Conservation (phyloP, 1,140 invertebrate species). For the Papilio glaucus region DNA sequence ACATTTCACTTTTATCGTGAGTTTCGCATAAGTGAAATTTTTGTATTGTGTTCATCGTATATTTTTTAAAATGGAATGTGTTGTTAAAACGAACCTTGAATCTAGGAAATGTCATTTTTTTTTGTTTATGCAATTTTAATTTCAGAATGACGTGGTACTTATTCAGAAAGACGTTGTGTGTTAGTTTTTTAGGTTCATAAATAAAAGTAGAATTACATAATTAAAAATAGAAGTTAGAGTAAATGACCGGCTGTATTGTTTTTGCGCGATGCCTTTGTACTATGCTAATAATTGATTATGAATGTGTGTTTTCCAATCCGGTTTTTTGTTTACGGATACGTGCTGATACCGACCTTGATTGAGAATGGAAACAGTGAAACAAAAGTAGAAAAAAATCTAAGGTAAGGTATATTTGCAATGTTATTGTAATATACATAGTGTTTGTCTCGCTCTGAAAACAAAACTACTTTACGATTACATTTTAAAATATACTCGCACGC, state of each 20-base stretch:
- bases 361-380: slow-evolving; percentile 54
- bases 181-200: slow-evolving; percentile 48
- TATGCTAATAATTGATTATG: slow-evolving; percentile 62
- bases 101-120: slow-evolving; percentile 52
- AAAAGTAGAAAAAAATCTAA: slow-evolving; percentile 38
- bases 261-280: slow-evolving; percentile 36
- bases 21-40: slow-evolving; percentile 43
- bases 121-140: slow-evolving; percentile 56
- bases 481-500: no score
- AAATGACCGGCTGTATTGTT: slow-evolving; percentile 48
- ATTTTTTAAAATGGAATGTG: slow-evolving; percentile 78
- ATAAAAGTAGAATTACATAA: no score
- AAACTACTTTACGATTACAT: background rate
- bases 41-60: slow-evolving; percentile 58
- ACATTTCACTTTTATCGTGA: slow-evolving; percentile 42
- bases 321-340: slow-evolving; percentile 70
- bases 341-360: slow-evolving; percentile 66
- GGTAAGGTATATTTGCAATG: slow-evolving; percentile 27
- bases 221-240: slow-evolving; percentile 12
- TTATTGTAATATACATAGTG: slow-evolving; percentile 21
- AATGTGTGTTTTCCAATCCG: slow-evolving; percentile 67
- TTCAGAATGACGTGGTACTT: slow-evolving; percentile 57
- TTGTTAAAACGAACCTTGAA: slow-evolving; percentile 71
- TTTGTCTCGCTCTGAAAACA: background rate
- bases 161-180: slow-evolving; percentile 54